These are phyloP conservation scores for Coecobrya sp. DNA, from an alignment of 2,888 invertebrate genomes.

Conservation along the genomic window DNA sequence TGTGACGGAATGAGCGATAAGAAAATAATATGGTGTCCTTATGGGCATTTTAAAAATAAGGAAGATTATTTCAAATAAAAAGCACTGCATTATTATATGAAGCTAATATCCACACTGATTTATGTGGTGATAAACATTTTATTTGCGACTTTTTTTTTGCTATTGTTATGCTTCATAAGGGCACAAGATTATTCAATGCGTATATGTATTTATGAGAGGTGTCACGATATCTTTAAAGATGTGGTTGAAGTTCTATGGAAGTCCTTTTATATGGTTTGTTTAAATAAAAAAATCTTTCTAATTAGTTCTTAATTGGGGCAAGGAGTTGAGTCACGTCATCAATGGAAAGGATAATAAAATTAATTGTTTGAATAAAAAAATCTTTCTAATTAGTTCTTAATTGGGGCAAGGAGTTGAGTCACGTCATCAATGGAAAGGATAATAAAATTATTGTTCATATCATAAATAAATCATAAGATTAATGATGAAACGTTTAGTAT, in stretches of 20 bases:
- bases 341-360: no score
- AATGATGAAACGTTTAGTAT: not conserved
- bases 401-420: conserved; percentile 42
- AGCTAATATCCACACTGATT: conserved; percentile 15
- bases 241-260: not conserved
- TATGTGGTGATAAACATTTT: conserved; percentile 53
- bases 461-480: conserved; percentile 33
- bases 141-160: conserved; percentile 24
- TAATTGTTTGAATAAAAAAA: conserved; percentile 35
- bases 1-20: not conserved
- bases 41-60: conserved; percentile 24
- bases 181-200: no score
- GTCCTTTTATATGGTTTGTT: conserved; percentile 25
- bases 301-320: conserved; percentile 55
- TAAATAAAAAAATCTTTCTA: conserved; percentile 41
- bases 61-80: conserved; percentile 19
- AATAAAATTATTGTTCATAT: no score
- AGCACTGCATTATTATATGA: not conserved
- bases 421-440: no score
- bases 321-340: conserved; percentile 5
- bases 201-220: no score
- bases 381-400: conserved; percentile 50
- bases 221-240: no score
- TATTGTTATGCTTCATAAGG: conserved; percentile 24
- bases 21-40: not conserved